Conservation (phyloP, 1,140 invertebrate genomes). For the Drosophila willistoni region DNA sequence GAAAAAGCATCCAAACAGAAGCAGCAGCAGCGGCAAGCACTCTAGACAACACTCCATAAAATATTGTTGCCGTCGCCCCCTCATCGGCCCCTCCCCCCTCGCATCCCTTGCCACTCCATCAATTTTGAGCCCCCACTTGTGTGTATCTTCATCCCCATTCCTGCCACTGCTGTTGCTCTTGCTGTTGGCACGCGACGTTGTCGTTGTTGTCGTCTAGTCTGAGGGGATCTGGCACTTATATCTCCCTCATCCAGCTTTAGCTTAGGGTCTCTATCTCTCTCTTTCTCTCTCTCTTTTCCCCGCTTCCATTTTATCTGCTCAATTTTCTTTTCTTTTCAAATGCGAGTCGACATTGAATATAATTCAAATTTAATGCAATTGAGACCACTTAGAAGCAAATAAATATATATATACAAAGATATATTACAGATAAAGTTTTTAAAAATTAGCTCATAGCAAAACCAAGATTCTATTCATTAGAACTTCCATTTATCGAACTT, state of each 20-base stretch:
- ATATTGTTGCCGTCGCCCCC: constrained; percentile 46
- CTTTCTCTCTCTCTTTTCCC: not conserved
- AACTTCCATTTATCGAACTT: no score
- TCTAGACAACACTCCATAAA: constrained; percentile 77
- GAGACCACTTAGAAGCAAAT: constrained; percentile 5
- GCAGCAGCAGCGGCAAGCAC: constrained; percentile 55
- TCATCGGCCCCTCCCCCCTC: no score
- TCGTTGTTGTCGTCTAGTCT: constrained; percentile 51
- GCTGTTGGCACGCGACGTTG: constrained; percentile 56
- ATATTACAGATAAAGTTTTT: no score
- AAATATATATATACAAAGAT: not conserved
- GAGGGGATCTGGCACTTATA: constrained; percentile 52
- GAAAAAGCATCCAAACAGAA: constrained; percentile 26
- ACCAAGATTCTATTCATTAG: no score
- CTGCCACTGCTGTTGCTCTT: constrained; percentile 18
- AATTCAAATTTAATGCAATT: constrained; percentile 20
- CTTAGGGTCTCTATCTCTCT: not conserved
- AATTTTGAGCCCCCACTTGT: not conserved
- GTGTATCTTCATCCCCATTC: constrained; percentile 7
- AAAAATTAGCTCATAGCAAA: no score
- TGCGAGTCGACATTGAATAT: constrained; percentile 17
- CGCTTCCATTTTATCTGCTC: not conserved
- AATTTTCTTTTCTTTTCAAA: constrained; percentile 20
- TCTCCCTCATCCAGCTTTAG: constrained; percentile 9
- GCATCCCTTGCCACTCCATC: no score